These are phyloP conservation scores for Drosophila subsilvestris DNA, from an alignment of 2,888 invertebrate genomes.

Conservation along the genomic window DNA sequence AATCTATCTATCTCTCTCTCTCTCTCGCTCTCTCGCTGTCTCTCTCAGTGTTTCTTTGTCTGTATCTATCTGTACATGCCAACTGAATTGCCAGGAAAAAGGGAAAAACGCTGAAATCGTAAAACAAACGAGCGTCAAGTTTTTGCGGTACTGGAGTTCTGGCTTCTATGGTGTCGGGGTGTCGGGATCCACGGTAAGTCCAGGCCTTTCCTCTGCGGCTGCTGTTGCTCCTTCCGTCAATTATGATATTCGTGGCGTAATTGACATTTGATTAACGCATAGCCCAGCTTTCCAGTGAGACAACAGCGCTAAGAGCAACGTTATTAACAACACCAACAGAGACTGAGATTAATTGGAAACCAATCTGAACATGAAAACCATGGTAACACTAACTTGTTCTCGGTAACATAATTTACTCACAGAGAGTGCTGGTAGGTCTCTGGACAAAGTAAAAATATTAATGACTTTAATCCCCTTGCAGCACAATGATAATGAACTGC, in stretches of 20 bases:
- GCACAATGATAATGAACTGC: constrained; percentile 61
- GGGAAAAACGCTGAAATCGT: constrained; percentile 13
- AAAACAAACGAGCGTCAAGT: not conserved
- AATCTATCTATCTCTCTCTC: not conserved
- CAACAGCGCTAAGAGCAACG: constrained; percentile 32
- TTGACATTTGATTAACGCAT: constrained; percentile 71
- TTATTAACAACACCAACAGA: constrained; percentile 51
- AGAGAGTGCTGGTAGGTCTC: no score
- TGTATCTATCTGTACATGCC: constrained; percentile 12
- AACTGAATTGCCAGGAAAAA: constrained; percentile 19
- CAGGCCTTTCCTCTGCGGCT: no score
- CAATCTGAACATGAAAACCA: constrained; percentile 18
- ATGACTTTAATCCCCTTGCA: constrained; percentile 64
- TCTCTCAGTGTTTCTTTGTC: no score
- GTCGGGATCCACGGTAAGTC: no score
- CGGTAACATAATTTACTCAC: no score
- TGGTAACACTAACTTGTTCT: not conserved
- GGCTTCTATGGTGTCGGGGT: not conserved
- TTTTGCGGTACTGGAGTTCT: constrained; percentile 43
- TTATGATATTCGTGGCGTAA: constrained; percentile 54
- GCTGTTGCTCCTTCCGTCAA: constrained; percentile 34
- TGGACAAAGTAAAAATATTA: constrained; percentile 57
- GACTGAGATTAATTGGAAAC: no score
- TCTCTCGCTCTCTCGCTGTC: not conserved
- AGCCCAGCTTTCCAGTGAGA: constrained; percentile 27